Conservation (phyloP, 2,113 vertebrate genomes). For the Embiotoca jacksoni region DNA sequence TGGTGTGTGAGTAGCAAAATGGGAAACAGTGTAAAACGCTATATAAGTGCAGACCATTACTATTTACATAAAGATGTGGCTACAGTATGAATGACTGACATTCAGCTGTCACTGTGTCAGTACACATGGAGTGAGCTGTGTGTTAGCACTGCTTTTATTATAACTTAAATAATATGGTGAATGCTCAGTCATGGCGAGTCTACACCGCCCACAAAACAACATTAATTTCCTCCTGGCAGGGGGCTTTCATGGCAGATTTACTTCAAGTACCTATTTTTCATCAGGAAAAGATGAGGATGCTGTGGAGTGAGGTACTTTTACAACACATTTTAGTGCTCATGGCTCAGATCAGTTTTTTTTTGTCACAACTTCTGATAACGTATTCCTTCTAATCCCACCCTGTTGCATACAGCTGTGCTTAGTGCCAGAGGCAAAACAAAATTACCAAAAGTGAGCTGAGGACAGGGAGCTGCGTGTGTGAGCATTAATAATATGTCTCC, state of each 20-base stretch:
- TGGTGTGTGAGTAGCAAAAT: no score
- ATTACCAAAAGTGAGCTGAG: constrained; percentile 28
- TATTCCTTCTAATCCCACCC: constrained; percentile 18
- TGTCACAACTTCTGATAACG: constrained; percentile 8
- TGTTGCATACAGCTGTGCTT: not conserved
- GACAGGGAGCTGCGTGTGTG: constrained; percentile 21
- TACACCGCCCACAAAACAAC: constrained; percentile 19
- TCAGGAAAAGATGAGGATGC: constrained; percentile 11
- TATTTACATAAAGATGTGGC: not conserved
- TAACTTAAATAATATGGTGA: constrained; percentile 14
- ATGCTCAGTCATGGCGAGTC: constrained; percentile 17
- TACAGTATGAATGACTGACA: not conserved
- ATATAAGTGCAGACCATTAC: no score
- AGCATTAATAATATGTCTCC: constrained; percentile 32
- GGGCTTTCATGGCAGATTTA: constrained; percentile 10
- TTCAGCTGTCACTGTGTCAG: not conserved
- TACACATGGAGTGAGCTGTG: not conserved
- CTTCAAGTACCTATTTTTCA: not conserved
- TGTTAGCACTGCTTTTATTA: not conserved
- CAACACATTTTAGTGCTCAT: constrained; percentile 8
- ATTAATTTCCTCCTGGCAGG: constrained; percentile 8
- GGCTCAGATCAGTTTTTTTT: constrained; percentile 28
- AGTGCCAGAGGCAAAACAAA: constrained; percentile 18
- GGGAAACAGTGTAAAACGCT: no score
- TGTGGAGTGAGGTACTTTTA: constrained; percentile 9